Base-by-base conservation (phyloP, 37 sponge, comb jelly and placozoan genomes). In the Bolinopsis microptera region DNA sequence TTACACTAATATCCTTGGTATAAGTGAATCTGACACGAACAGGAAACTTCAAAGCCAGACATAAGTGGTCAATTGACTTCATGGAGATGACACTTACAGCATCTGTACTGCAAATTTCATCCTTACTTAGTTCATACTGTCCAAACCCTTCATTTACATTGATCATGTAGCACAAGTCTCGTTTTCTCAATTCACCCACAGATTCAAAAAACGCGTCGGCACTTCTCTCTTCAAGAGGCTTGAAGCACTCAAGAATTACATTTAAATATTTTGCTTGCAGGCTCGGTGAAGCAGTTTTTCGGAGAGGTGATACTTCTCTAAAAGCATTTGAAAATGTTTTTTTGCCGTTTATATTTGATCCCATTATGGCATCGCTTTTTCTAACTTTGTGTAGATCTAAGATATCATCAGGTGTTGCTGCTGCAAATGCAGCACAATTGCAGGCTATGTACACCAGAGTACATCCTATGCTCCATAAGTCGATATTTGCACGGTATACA, bases 381-480 rank as follows among this genome's bases (percentile, higher is more conserved):
- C 35, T 77, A 35, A 16, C 1, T 1, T 77, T 28, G 18, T 77
- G 80, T 35, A 77, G 21, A 27, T 13, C 9, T 32, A 77, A 32
- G 35, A 77, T 27, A 34, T 77, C 80, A 23, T 86, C 90, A 41
- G 25, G 30, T 27, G 90, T 86, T 41, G 26, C n/a, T n/a, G 36
- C 90, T n/a, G 61, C n/a, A 86, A 86, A 86, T 38, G 90, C 61
- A 41, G 32, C 61, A 26, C 61, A 41, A 38, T 86, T 39, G 26
- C 90, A 86, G 22, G 61, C 61, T 41, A 86, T 86, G 5, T n/a
- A 34, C 3, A 86, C 35, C 26, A 86, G 48, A n/a, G 61, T 39
- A 40, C 61, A 39, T 0, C 90, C 90, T 24, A 86, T 41, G 36
- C 90, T 86, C 90, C 90, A 86, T 23, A 86, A n/a, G 30, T 86